Evolutionary conservation across 2,888 invertebrate species (phyloP), one percentile per base, ranked within the genome.

Genomic region (Caenorhabditis wallacei): DNA sequence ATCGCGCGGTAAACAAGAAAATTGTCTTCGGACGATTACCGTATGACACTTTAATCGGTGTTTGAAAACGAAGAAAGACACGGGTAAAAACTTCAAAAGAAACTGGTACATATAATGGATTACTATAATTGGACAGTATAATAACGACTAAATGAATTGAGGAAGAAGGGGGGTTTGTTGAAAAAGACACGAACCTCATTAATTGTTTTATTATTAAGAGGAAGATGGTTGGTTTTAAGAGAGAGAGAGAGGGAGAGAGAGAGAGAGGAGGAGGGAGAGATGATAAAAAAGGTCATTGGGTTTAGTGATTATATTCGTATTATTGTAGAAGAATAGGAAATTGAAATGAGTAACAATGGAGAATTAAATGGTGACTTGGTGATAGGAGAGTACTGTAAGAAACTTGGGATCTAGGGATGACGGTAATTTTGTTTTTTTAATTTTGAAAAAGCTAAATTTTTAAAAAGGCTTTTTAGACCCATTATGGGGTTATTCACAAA

Each of bases 1-100:
- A n/a, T n/a, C n/a, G n/a, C n/a, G n/a, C n/a, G n/a, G n/a, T n/a
- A n/a, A n/a, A n/a, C n/a, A n/a, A n/a, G n/a, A n/a, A n/a, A n/a
- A n/a, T n/a, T n/a, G n/a, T n/a, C n/a, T n/a, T n/a, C n/a, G n/a
- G 40, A 57, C 43, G 69, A 75, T 54, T 76, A 76, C 75, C 53
- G 75, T 75, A 75, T 57, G 68, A 76, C 76, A 76, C 26, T 54
- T 76, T 76, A 76, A 76, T 76, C 76, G 76, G 71, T 59, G 66
- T 66, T 56, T 57, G 35, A n/a, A 13, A 16, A n/a, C 18, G 35
- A 7, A 0, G 40, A 18, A 35, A 35, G 35, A 35, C 35, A 4
- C 35, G 22, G n/a, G n/a, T n/a, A n/a, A n/a, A 43, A 56, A 53
- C 54, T 54, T 54, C 68, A 68, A 70, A 59, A 51, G 46, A 64